Evolutionary conservation across 2,797 vertebrate species (phyloP).

Genomic region (Phataginus tetradactyla): DNA sequence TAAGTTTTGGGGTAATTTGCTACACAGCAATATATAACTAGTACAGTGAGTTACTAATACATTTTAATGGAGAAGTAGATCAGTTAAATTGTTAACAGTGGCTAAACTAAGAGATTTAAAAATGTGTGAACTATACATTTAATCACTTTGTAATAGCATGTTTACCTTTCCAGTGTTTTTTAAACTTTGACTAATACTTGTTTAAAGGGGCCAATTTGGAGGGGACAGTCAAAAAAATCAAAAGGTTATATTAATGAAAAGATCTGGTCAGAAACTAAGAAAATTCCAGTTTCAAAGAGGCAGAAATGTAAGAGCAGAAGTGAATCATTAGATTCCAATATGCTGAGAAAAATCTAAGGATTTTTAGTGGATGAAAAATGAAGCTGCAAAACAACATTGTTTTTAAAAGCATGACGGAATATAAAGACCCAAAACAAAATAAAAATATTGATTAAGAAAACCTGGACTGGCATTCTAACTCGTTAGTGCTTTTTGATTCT

Average conservation of each 20-base stretch:
- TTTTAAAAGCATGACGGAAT: not conserved
- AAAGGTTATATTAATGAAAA: constrained; percentile 15
- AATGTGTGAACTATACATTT: not conserved
- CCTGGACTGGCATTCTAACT: not conserved
- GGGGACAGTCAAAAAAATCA: not conserved
- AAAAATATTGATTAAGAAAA: not conserved
- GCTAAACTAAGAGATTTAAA: not conserved
- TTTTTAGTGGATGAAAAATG: not conserved
- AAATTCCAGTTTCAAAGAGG: not conserved
- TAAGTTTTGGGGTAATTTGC: not conserved
- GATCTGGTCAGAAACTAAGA: not conserved
- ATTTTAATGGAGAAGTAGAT: not conserved
- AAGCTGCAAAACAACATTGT: not conserved
- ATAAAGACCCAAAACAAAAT: not conserved
- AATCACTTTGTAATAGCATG: not conserved
- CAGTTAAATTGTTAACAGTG: not conserved
- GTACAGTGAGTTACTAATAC: not conserved
- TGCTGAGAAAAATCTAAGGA: not conserved
- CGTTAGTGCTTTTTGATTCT: not conserved
- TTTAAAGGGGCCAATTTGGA: not conserved
- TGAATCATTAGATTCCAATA: not conserved
- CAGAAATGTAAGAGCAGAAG: not conserved
- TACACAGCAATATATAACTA: not conserved
- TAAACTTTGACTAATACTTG: not conserved
- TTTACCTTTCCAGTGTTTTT: not conserved